These are phyloP conservation scores for Trididemnum miniatum DNA, from an alignment of 23 tunicate species.

Conservation along the genomic window DNA sequence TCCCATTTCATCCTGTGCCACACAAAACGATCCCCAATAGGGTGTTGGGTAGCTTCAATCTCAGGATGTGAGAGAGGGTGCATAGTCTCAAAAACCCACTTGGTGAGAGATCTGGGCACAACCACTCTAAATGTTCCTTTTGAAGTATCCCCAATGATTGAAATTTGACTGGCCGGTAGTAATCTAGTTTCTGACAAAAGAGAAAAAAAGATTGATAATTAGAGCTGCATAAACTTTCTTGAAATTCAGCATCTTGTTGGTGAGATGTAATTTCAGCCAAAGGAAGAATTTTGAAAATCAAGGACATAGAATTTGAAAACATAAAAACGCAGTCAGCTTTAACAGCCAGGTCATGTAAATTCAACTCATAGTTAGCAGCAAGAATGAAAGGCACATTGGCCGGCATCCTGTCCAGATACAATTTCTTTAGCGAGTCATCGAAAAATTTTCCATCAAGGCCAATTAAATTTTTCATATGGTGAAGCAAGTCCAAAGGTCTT, in stretches of 20 bases:
- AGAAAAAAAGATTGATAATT: too few species aligned
- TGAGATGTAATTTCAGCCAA: too few species aligned
- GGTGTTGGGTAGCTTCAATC: background rate
- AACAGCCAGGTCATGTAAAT: background rate
- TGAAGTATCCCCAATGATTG: background rate
- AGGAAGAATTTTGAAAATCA: too few species aligned
- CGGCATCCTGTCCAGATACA: background rate
- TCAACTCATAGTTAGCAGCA: background rate
- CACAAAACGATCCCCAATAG: conserved; percentile 20
- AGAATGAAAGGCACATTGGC: background rate
- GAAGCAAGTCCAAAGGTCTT: background rate
- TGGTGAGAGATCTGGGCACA: background rate
- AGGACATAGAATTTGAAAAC: background rate
- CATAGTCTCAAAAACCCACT: background rate
- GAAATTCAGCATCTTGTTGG: too few species aligned
- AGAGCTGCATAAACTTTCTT: too few species aligned
- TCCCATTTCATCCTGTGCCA: conserved; percentile 28
- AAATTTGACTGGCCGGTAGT: background rate
- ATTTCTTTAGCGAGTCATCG: background rate
- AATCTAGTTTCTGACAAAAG: background rate
- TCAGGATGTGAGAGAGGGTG: conserved; percentile 22
- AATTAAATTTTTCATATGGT: background rate
- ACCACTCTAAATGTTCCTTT: background rate
- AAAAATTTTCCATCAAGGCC: background rate
- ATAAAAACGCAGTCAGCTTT: background rate